phyloP scores from a whole-genome alignment of 2,797 vertebrate species.

The Rachycentron canadum region DNA sequence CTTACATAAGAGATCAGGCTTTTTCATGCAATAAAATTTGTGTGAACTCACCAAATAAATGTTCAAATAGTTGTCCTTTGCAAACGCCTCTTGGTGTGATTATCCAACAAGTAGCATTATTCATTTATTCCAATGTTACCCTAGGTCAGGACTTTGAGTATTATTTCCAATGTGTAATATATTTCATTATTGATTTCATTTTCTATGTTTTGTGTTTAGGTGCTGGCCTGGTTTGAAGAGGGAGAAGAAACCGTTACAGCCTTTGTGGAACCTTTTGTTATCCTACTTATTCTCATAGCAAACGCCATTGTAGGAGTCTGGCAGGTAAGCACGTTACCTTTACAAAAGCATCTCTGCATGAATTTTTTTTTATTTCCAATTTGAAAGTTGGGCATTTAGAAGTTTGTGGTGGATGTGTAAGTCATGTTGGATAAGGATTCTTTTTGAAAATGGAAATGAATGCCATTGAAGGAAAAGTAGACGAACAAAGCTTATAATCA shows the following conservation, averaged over 20 bases:
- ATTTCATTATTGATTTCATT: constrained; percentile 4
- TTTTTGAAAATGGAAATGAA: not conserved
- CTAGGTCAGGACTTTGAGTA: too few species aligned
- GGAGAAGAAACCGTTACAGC: constrained; percentile 98
- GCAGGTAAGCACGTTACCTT: constrained; percentile 90
- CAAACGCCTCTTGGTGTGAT: not conserved
- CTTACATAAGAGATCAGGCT: not conserved
- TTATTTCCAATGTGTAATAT: not conserved
- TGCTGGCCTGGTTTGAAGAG: constrained; percentile 99
- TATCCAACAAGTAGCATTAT: not conserved
- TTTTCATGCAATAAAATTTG: not conserved
- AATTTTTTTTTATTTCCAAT: not conserved
- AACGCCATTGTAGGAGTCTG: constrained; percentile 99
- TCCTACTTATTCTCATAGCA: constrained; percentile 98
- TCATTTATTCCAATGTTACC: not conserved
- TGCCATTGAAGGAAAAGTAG: not conserved
- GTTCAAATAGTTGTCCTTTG: not conserved
- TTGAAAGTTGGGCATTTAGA: not conserved
- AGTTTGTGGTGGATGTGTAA: not conserved
- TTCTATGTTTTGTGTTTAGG: constrained; percentile 82
- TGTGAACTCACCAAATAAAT: not conserved
- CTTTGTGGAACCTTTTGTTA: constrained; percentile 99
- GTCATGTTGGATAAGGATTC: not conserved
- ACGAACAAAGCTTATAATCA: not conserved
- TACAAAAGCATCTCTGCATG: not conserved